phyloP scores from a whole-genome alignment of 2,113 vertebrate genomes.

The Nibea albiflora region DNA sequence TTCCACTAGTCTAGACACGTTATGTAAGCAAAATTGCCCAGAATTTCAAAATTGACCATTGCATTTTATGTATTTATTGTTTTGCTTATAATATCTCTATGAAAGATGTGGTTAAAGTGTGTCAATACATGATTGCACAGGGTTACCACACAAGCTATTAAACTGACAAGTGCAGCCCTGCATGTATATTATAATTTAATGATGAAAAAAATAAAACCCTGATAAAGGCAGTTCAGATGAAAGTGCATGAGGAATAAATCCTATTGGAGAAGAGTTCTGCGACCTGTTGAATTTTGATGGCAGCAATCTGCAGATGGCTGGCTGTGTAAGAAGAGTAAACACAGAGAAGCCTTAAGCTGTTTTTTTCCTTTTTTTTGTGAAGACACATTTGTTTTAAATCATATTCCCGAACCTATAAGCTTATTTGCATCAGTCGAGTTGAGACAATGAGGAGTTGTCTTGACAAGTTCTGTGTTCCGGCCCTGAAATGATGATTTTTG shows the following conservation, averaged over 20 bases:
- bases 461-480: neutral
- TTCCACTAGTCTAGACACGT: too few species aligned
- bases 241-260: neutral
- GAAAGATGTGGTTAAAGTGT: too few species aligned
- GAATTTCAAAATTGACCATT: too few species aligned
- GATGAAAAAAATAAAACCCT: neutral
- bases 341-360: neutral
- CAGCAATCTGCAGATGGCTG: neutral
- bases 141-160: too few species aligned
- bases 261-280: neutral
- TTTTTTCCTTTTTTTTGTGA: neutral
- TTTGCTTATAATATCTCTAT: too few species aligned
- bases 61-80: too few species aligned
- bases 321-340: neutral
- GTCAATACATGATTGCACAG: too few species aligned
- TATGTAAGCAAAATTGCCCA: too few species aligned
- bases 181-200: neutral
- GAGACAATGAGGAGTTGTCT: constrained; percentile 6
- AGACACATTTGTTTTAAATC: constrained; percentile 3
- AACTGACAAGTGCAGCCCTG: neutral
- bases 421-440: constrained; percentile 23
- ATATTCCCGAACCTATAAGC: neutral
- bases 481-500: constrained; percentile 12
- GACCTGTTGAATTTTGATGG: neutral
- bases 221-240: neutral